These are phyloP conservation scores for Eulemur mongoz DNA, from an alignment of 2,797 vertebrate species.

Conservation along the genomic window DNA sequence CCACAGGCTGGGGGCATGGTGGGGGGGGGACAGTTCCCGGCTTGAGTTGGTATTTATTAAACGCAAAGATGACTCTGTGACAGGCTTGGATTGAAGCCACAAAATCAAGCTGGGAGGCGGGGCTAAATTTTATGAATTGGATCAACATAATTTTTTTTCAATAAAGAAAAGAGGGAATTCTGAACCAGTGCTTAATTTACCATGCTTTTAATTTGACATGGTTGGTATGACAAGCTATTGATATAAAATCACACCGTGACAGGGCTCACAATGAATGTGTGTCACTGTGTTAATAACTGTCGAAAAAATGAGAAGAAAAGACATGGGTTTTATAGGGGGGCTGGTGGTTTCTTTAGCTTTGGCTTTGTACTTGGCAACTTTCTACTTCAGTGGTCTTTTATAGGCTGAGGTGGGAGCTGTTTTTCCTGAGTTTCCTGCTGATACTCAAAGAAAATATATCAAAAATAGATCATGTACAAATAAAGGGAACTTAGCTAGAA, in stretches of 20 bases:
- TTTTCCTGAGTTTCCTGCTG: neutral
- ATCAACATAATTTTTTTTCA: neutral
- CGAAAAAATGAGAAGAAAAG: neutral
- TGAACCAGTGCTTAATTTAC: neutral
- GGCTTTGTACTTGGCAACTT: neutral
- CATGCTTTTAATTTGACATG: neutral
- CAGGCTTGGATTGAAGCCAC: neutral
- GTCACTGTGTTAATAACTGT: neutral
- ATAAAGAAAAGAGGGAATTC: conserved; percentile 20
- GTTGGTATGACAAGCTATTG: neutral
- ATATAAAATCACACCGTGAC: neutral
- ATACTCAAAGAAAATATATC: neutral
- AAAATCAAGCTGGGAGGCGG: neutral
- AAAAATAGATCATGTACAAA: neutral
- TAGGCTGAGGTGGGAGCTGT: neutral
- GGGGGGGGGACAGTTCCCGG: neutral
- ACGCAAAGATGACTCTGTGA: neutral
- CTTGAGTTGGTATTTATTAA: conserved; percentile 1
- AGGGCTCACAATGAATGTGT: neutral
- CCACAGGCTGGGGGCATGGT: neutral
- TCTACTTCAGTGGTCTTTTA: neutral
- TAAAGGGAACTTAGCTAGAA: neutral
- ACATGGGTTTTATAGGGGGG: neutral
- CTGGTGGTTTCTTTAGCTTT: neutral
- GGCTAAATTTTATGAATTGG: neutral